Evolutionary conservation across 2,888 invertebrate genomes (phyloP), one percentile per base, ranked within the genome.

Genomic region (Scelioninae gen. 1): DNA sequence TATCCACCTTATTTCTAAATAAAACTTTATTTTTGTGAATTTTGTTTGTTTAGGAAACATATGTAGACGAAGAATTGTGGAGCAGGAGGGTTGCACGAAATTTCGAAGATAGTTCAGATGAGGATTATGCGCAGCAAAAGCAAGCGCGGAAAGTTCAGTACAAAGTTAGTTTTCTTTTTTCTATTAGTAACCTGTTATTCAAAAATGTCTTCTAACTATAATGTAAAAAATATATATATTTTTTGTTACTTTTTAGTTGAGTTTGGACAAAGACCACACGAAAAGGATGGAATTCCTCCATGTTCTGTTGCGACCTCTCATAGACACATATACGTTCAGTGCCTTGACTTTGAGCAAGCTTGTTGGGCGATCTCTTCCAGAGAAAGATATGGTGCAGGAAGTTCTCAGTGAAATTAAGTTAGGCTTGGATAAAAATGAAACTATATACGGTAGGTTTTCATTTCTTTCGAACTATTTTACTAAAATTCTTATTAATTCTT

Each of bases 251-350:
- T 72, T n/a, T 13, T 83, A 93, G 92, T 80, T 93, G 34, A 91
- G 88, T 66, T 87, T 91, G 56, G 75, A 89, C 69, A 72, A 86
- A 13, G 86, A 92, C 87, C 51, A 92, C 86, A 83, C 89, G 86
- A 84, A 88, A 85, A 86, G 92, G 92, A 94, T 95, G 90, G 93
- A 94, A 83, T 93, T 94, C 87, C 90, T 94, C 88, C 88, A 95
- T 90, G 90, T 92, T 93, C 65, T 96, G 1, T 88, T 97, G 47
- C 94, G 95, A 53, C 96, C 97, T 0, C 93, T 97, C 66, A 92
- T 96, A 62, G 96, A 96, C 87, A 95, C 96, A 6, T 97, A 97
- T 91, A 93, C 95, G 47, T 93, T 94, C 23, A 95, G 96, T 13
- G 95, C 94, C 1, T 93, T 93, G 83, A 93, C 93, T 53, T 92